Evolutionary conservation across 2,888 invertebrate genomes (phyloP), one percentile per base, ranked within the genome.

Genomic region (Drosophila planitibia): DNA sequence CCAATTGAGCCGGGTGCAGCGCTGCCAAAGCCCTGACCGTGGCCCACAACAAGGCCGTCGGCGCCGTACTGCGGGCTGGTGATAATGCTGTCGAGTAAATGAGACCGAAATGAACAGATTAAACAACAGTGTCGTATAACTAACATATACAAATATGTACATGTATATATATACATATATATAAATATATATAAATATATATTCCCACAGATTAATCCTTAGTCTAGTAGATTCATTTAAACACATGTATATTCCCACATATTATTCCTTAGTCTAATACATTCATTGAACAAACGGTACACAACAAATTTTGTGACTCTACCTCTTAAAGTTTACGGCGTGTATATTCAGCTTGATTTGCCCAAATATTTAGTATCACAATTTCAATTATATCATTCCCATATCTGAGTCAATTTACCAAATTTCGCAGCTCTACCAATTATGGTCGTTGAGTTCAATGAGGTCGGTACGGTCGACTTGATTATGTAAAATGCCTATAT

Each of bases 21-120:
- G 52, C 95, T 94, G 67, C 94, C 94, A 90, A 95, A 95, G 65
- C 94, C 94, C 72, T 94, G 94, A 92, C 95, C 89, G 94, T 94
- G 93, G 79, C 94, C 92, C 39, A 93, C 90, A 44, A 92, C 92
- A 35, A 93, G 86, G 51, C 93, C 93, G 79, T 94, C 85, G 89
- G 94, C 89, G 91, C 94, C 87, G 92, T 95, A 95, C 90, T 95
- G 95, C 47, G 95, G 95, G 92, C 95, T 95, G 70, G 95, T 94
- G 58, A 93, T 92, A 68, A 93, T 93, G 73, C 93, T 92, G 47
- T 16, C 4, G 3, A 37, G 53, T 32, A 28, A 44, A 25, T 30
- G 32, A 32, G 69, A 10, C 16, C 39, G 16, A 49, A n/a, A n/a
- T 28, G 60, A 44, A 44, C 37, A 28, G 12, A 47, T 25, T 49